Base-by-base conservation (phyloP, 1,140 invertebrate genomes). In the Batillaria attramentaria region DNA sequence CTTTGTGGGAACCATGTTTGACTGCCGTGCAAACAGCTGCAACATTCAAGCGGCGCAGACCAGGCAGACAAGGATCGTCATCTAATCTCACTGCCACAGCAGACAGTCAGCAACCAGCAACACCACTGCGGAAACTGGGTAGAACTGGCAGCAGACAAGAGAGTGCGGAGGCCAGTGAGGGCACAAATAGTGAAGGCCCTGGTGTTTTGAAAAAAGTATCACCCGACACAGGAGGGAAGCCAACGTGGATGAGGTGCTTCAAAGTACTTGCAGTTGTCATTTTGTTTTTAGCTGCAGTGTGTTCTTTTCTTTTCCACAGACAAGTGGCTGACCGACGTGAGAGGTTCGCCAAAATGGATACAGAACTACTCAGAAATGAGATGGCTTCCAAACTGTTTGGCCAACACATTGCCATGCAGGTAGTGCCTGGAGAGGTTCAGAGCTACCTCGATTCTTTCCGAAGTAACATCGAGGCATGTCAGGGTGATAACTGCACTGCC, bases 1-100 rank as follows among this genome's bases (percentile, higher is more conserved):
- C 41, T 13, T 77, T 46, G 2, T 69, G 50, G 50, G 46, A 78
- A 33, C 41, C 65, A 82, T 83, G 84, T 85, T 88, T 96, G 97
- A 94, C 96, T 93, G 91, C 98, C 98, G 87, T 98, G 97, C 88
- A 99, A 92, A 98, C 99, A 0, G 98, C 97, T 70, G 97, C 97
- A 95, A 98, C 97, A 89, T 99, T 99, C 41, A 96, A 97, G 0
- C 97, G 97, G 4, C 98, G 97, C 94, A 99, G 98, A 81, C 96
- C 95, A 0, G 97, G 98, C 2, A 73, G 72, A 0, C 97, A 96
- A n/a, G 95, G 95, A 8, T 91, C 90, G 86, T 97, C 97, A 90
- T 97, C 97, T 85, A 70, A 70, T 31, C 1, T n/a, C 28, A 5
- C 8, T 41, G 39, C 13, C 33, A 37, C 62, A 62, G n/a, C 24